phyloP scores from a whole-genome alignment of 2,888 invertebrate genomes.

The Drosophila kanekoi region DNA sequence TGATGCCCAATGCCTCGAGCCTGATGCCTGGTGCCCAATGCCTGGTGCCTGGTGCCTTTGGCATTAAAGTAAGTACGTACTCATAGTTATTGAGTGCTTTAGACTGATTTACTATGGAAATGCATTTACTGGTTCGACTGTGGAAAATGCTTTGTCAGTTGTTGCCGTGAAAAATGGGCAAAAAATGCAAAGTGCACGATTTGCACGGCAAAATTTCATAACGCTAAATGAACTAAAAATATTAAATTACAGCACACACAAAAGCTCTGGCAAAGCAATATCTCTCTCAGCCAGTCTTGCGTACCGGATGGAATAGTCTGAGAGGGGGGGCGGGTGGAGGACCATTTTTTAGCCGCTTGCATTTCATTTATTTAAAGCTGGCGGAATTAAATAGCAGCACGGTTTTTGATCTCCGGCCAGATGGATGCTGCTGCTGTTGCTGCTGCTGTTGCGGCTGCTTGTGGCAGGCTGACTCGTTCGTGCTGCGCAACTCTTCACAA shows the following conservation, averaged over 20 bases:
- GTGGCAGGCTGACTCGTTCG: slow-evolving; percentile 17
- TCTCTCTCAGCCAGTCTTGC: slow-evolving; percentile 22
- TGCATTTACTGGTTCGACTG: slow-evolving; percentile 37
- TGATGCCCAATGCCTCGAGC: not conserved
- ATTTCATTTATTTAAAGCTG: slow-evolving; percentile 69
- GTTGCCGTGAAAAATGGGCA: slow-evolving; percentile 50
- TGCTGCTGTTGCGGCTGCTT: slow-evolving; percentile 10
- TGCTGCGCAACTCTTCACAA: slow-evolving; percentile 54
- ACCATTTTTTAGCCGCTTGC: slow-evolving; percentile 50
- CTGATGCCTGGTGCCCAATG: not conserved
- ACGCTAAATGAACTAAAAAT: slow-evolving; percentile 73
- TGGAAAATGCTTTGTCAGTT: slow-evolving; percentile 55
- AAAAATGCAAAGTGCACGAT: slow-evolving; percentile 68
- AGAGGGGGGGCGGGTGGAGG: not conserved
- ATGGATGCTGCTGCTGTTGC: slow-evolving; percentile 3
- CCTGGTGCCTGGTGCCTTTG: slow-evolving; percentile 9
- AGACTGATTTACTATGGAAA: slow-evolving; percentile 64
- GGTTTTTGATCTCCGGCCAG: slow-evolving; percentile 26
- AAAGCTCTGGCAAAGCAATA: slow-evolving; percentile 37
- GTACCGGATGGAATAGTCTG: not conserved
- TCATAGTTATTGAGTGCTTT: slow-evolving; percentile 66
- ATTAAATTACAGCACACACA: slow-evolving; percentile 65
- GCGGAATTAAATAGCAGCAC: slow-evolving; percentile 63
- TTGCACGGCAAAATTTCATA: slow-evolving; percentile 65
- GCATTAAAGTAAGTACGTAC: slow-evolving; percentile 25